Evolutionary conservation across 2,797 vertebrate genomes (phyloP).

Genomic region (Typhlichthys subterraneus): DNA sequence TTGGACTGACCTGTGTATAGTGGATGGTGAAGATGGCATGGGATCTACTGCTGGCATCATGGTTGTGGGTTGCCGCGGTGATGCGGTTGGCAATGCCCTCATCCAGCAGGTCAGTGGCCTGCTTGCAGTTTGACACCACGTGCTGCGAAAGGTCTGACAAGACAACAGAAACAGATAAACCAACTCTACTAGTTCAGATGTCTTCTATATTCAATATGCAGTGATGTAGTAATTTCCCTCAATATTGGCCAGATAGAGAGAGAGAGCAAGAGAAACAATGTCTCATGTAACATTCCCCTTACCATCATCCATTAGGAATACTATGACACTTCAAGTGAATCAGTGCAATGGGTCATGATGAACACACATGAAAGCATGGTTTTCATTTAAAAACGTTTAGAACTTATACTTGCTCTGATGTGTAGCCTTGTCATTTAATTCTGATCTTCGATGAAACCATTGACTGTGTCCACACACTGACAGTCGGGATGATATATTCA

Average conservation of each 20-base stretch:
- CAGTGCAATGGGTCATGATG: no score
- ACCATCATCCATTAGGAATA: conserved; percentile 1
- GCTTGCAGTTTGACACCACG: conserved; percentile 90
- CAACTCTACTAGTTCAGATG: neutral
- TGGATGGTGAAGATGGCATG: conserved; percentile 98
- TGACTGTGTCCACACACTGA: no score
- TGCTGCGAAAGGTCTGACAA: conserved; percentile 90
- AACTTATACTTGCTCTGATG: no score
- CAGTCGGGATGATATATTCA: no score
- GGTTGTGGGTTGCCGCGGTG: conserved; percentile 94
- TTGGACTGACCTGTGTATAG: conserved; percentile 87
- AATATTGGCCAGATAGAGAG: no score
- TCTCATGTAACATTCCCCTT: conserved; percentile 15
- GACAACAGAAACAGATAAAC: neutral
- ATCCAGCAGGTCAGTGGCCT: conserved; percentile 90
- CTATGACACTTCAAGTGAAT: no score
- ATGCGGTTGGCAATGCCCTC: conserved; percentile 95
- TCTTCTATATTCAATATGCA: neutral
- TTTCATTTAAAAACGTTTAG: no score
- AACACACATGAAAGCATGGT: no score
- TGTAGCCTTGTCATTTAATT: no score
- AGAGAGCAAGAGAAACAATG: conserved; percentile 32
- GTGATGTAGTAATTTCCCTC: neutral
- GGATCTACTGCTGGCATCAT: conserved; percentile 97
- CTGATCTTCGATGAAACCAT: no score